phyloP scores from a whole-genome alignment of 2,888 invertebrate species.

The Pyrgus malvae region DNA sequence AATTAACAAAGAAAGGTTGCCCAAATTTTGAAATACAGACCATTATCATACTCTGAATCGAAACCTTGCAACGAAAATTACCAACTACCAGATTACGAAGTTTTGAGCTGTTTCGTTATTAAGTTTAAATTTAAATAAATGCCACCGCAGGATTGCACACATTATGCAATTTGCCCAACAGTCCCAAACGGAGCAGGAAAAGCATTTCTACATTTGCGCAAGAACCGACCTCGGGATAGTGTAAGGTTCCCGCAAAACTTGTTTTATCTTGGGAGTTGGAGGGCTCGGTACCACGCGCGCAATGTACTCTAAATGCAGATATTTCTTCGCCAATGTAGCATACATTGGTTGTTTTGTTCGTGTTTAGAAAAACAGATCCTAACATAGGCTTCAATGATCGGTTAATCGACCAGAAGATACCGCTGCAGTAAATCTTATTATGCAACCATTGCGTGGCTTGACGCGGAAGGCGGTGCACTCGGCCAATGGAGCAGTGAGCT shows the following conservation, averaged over 20 bases:
- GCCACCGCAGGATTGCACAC: constrained; percentile 22
- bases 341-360: background rate
- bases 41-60: background rate
- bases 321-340: background rate
- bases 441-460: constrained; percentile 67
- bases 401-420: constrained; percentile 29
- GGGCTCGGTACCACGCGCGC: constrained; percentile 26
- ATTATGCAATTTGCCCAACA: constrained; percentile 30
- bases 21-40: no score
- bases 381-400: constrained; percentile 32
- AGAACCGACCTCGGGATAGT: constrained; percentile 64
- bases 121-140: constrained; percentile 6
- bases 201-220: constrained; percentile 67
- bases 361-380: background rate
- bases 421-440: constrained; percentile 46
- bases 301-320: background rate
- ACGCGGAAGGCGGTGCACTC: constrained; percentile 74
- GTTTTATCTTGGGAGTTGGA: constrained; percentile 54
- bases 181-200: constrained; percentile 56
- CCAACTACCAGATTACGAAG: constrained; percentile 2
- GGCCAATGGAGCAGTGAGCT: constrained; percentile 70
- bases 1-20: no score
- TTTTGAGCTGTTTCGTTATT: constrained; percentile 1
- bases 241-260: constrained; percentile 63
- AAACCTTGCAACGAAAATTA: background rate